Evolutionary conservation across 2,888 invertebrate genomes (phyloP).

Genomic region (Scotopteryx bipunctaria): DNA sequence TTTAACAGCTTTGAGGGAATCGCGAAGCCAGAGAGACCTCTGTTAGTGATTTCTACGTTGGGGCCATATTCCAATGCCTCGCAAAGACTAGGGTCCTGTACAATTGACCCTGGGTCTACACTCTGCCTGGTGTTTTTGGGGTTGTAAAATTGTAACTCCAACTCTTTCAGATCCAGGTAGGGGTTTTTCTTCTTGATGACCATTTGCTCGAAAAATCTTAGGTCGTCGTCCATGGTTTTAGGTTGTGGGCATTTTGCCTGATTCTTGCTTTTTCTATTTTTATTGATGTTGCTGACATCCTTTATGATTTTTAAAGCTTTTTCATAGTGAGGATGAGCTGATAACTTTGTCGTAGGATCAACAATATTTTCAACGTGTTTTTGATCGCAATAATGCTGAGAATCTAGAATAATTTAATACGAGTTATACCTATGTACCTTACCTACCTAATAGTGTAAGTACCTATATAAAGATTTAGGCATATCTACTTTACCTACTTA

Average conservation of each 20-base stretch:
- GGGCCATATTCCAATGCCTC: slow-evolving; percentile 57
- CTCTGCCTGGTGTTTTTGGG: slow-evolving; percentile 58
- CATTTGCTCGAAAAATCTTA: slow-evolving; percentile 66
- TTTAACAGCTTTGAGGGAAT: slow-evolving; percentile 60
- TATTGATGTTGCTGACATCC: slow-evolving; percentile 25
- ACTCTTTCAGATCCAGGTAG: slow-evolving; percentile 67
- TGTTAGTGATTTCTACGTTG: slow-evolving; percentile 69
- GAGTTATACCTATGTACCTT: not conserved
- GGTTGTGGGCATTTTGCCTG: slow-evolving; percentile 32
- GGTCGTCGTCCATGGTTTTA: slow-evolving; percentile 56
- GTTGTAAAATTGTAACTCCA: slow-evolving; percentile 61
- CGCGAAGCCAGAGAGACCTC: slow-evolving; percentile 71
- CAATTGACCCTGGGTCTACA: slow-evolving; percentile 44
- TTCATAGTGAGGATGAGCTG: slow-evolving; percentile 45
- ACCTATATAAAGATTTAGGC: too few species aligned
- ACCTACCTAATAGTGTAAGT: too few species aligned
- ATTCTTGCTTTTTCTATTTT: slow-evolving; percentile 40
- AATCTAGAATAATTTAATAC: slow-evolving; percentile 1
- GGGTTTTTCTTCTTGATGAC: slow-evolving; percentile 78
- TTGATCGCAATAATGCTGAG: slow-evolving; percentile 34
- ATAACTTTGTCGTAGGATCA: slow-evolving; percentile 53
- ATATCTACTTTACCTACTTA: too few species aligned
- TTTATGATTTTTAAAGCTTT: slow-evolving; percentile 50
- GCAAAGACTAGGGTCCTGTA: slow-evolving; percentile 54
- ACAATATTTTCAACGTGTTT: slow-evolving; percentile 35